Base-by-base conservation (phyloP, 2,888 invertebrate species). In the Malachius bipustulatus region DNA sequence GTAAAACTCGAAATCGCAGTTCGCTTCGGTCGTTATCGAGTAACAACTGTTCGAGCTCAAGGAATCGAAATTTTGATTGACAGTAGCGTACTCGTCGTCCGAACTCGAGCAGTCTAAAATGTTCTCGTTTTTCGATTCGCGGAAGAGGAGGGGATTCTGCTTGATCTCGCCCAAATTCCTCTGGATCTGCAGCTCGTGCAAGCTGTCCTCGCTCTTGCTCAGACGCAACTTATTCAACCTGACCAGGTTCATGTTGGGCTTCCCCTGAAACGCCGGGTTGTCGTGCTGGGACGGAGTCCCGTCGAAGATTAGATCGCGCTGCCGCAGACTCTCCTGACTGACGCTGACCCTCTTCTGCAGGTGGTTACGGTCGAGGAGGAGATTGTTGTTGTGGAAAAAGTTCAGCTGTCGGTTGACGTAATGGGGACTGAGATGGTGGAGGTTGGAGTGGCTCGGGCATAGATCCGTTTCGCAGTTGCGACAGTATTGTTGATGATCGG, bases 1-100 rank as follows among this genome's bases (percentile, higher is more conserved):
- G 45, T 66, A 73, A 52, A 71, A 75, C 46, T 74, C 73, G 49
- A 75, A 75, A 51, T 75, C 75, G 48, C 73, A 70, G 47, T 73
- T 74, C 14, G 74, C 75, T 41, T 71, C 71, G 0, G 74, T 74
- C 2, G 74, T 74, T 24, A 72, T 73, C 4, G 73, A 73, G 42
- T 66, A 70, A 28, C 66, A 67, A 46, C 70, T 69, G 52, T 38
- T 59, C 38, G 55, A 55, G 37, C 56, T 57, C 33, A 54, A 39
- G 1, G 56, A 54, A 31, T 58, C 59, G 42, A 51, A 60, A 19
- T 64, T 63, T 24, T 61, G 54, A 35, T 59, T 60, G 32, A 65
- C 65, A 4, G 60, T 62, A 13, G 60, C 54, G 11, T 54, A 60
- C 14, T 65, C 63, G 31, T 51, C 55, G 29, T 59, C 52, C 11